Conservation (phyloP, 2,797 vertebrate genomes). For the Dendrocincla fuliginosa region DNA sequence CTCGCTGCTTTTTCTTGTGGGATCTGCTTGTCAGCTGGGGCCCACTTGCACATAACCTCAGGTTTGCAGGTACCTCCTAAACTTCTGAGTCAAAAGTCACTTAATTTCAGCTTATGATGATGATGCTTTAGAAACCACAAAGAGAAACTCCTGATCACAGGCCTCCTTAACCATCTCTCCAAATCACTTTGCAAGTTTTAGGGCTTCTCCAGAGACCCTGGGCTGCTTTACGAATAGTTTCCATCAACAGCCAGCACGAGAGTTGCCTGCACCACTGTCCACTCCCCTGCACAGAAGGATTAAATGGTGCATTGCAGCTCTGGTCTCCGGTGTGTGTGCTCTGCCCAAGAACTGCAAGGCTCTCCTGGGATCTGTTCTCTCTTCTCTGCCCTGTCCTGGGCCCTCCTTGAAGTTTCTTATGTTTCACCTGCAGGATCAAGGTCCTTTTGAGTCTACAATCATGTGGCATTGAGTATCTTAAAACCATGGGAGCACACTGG, state of each 20-base stretch:
- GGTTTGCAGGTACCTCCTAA: neutral
- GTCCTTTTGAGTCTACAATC: neutral
- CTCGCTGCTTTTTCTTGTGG: neutral
- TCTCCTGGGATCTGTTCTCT: neutral
- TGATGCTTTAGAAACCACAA: neutral
- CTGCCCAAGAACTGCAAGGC: neutral
- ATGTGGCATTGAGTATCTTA: neutral
- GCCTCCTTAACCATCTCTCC: neutral
- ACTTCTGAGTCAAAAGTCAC: neutral
- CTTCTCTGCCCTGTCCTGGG: neutral
- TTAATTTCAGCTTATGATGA: neutral
- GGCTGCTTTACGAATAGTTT: neutral
- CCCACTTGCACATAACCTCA: neutral
- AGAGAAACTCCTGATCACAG: neutral
- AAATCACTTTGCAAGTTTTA: neutral
- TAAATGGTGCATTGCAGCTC: neutral
- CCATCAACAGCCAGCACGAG: neutral
- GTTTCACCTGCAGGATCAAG: neutral
- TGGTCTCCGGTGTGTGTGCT: neutral
- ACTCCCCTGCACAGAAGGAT: neutral
- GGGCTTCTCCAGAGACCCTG: neutral
- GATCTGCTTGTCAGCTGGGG: neutral
- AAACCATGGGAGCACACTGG: fast-evolving
- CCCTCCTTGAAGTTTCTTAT: neutral
- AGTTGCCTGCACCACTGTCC: neutral